phyloP scores from a whole-genome alignment of 2,888 invertebrate genomes.

The Argynnis bischoffii region DNA sequence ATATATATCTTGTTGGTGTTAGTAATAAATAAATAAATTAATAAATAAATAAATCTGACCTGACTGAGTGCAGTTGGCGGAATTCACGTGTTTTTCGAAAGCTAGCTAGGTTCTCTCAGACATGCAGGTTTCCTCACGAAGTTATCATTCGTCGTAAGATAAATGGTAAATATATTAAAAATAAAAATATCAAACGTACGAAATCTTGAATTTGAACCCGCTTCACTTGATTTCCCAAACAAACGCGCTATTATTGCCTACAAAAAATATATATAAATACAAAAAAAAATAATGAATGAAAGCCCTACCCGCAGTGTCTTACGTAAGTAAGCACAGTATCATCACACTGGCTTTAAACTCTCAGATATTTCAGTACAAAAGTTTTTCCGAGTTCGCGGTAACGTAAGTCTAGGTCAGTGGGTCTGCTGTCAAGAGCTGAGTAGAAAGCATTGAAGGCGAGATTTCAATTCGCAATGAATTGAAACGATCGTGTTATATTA shows the following conservation, averaged over 20 bases:
- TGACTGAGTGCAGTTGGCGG: too few relatives aligned
- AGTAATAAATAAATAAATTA: too few relatives aligned
- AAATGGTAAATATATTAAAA: too few relatives aligned
- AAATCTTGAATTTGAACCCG: too few relatives aligned
- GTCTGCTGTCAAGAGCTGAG: constrained; percentile 17
- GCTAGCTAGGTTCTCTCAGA: not conserved
- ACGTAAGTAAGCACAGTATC: constrained; percentile 30
- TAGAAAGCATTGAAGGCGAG: constrained; percentile 6
- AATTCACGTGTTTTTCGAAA: too few relatives aligned
- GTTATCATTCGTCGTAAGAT: too few relatives aligned
- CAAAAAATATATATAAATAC: not conserved
- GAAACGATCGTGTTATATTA: not conserved
- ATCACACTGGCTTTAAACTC: constrained; percentile 21
- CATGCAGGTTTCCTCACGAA: not conserved
- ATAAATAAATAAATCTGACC: too few relatives aligned
- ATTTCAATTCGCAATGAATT: constrained; percentile 9
- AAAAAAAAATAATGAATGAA: not conserved
- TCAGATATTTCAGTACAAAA: constrained; percentile 25
- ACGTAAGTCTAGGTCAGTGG: constrained; percentile 29
- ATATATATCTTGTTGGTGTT: too few relatives aligned
- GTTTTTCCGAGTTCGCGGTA: constrained; percentile 25
- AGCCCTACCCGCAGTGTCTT: constrained; percentile 12
- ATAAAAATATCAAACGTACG: too few relatives aligned
- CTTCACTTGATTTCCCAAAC: too few relatives aligned
- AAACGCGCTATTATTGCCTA: too few relatives aligned